A percentile compares a stretch with the other conserved stretches of the same genome.
These are phyloP conservation scores for Cheilosia pagana DNA, from an alignment of 2,888 invertebrate species.

Conservation along the genomic window DNA sequence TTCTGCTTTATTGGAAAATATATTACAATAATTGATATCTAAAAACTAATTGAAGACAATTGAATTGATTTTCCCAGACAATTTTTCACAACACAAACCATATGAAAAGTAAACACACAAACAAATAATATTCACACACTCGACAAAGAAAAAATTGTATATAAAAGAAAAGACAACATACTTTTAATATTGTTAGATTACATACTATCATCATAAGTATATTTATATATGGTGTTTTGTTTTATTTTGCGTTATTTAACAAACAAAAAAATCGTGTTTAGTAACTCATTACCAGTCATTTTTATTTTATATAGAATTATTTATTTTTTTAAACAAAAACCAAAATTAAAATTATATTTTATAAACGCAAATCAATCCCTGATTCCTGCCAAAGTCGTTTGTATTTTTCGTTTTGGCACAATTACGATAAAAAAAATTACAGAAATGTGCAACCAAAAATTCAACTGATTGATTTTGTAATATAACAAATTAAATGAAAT, in stretches of 20 bases:
- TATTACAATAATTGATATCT: conserved; percentile 49
- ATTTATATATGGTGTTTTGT: conserved; percentile 27
- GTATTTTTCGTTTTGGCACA: conserved; percentile 59
- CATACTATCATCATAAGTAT: conserved; percentile 50
- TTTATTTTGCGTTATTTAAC: conserved; percentile 43
- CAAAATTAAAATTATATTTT: neutral
- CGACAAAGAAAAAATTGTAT: conserved; percentile 13
- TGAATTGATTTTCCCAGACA: conserved; percentile 19
- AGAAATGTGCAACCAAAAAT: conserved; percentile 28
- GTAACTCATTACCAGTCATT: conserved; percentile 73
- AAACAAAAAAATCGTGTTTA: conserved; percentile 46
- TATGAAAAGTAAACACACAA: conserved; percentile 43
- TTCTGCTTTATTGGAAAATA: conserved; percentile 37
- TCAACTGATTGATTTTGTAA: neutral
- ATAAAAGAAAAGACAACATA: conserved; percentile 6
- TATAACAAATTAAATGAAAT: neutral
- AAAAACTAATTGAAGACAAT: conserved; percentile 53
- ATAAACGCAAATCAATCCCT: conserved; percentile 50
- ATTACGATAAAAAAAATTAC: conserved; percentile 38
- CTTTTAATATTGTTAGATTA: conserved; percentile 25
- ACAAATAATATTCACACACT: conserved; percentile 17
- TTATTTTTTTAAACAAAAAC: conserved; percentile 13
- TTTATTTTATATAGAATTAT: conserved; percentile 30
- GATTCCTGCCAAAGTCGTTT: conserved; percentile 59
- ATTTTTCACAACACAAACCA: conserved; percentile 63